phyloP scores from a whole-genome alignment of 2,797 vertebrate genomes.

The Acanthurus leucopareius region DNA sequence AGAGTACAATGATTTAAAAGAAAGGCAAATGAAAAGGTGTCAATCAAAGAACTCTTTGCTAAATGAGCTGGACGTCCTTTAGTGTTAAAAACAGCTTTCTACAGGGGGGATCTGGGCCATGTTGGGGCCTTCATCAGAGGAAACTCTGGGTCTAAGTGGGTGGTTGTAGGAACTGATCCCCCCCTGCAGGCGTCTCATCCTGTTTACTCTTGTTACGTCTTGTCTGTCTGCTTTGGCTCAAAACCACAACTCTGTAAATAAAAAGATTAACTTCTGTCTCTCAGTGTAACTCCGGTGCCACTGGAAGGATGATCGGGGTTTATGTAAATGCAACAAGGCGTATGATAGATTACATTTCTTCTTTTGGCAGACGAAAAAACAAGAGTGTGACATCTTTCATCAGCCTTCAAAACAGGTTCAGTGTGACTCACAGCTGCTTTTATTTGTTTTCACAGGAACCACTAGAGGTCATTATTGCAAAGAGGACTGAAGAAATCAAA shows the following conservation, averaged over 20 bases:
- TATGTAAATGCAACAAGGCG: slow-evolving; percentile 45
- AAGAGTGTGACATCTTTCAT: slow-evolving; percentile 41
- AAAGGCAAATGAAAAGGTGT: slow-evolving; percentile 15
- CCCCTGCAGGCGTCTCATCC: slow-evolving; percentile 55
- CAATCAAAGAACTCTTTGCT: slow-evolving; percentile 10
- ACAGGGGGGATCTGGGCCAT: background rate
- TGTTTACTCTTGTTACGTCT: slow-evolving; percentile 59
- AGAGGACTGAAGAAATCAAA: slow-evolving; percentile 41
- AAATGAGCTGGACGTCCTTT: slow-evolving; percentile 16
- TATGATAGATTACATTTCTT: slow-evolving; percentile 33
- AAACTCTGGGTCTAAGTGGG: slow-evolving; percentile 49
- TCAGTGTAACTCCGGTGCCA: slow-evolving; percentile 29
- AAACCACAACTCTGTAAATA: slow-evolving; percentile 56
- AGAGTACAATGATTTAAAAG: slow-evolving; percentile 9
- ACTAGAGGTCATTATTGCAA: slow-evolving; percentile 77
- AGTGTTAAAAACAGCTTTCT: slow-evolving; percentile 16
- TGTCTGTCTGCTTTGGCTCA: slow-evolving; percentile 47
- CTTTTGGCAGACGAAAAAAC: slow-evolving; percentile 13
- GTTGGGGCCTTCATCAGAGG: slow-evolving; percentile 22
- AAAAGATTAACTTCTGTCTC: slow-evolving; percentile 60
- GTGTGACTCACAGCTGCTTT: background rate
- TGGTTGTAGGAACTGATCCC: slow-evolving; percentile 40
- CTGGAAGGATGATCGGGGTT: slow-evolving; percentile 36
- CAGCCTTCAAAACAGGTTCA: slow-evolving; percentile 32
- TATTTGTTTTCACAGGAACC: slow-evolving; percentile 46